Evolutionary conservation across 2,113 vertebrate species (phyloP).

Genomic region (Alexandromys fortis): DNA sequence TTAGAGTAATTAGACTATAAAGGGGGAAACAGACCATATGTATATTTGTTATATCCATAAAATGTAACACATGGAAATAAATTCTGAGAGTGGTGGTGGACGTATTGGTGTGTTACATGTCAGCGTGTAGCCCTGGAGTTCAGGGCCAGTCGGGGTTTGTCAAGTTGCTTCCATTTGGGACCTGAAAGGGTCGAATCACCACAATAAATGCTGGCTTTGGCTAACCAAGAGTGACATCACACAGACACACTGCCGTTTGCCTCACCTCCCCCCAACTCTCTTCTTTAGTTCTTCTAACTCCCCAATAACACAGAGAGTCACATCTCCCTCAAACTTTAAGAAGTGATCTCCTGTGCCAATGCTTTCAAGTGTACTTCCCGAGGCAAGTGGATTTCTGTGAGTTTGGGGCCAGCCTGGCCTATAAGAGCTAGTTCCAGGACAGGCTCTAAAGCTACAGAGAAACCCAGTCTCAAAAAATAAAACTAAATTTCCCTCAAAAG

Average conservation of each 20-base stretch:
- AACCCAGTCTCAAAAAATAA: too few relatives aligned
- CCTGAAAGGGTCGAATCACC: neutral
- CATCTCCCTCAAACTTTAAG: neutral
- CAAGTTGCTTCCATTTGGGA: slow-evolving; percentile 43
- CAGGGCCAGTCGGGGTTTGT: slow-evolving; percentile 22
- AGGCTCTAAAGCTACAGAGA: too few relatives aligned
- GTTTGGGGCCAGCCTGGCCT: too few relatives aligned
- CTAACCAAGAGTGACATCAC: slow-evolving; percentile 15
- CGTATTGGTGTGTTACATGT: slow-evolving; percentile 49
- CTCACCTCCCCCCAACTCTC: neutral
- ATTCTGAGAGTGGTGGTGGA: slow-evolving; percentile 49
- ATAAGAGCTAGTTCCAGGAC: too few relatives aligned
- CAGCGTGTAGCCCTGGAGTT: neutral
- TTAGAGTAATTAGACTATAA: slow-evolving; percentile 73
- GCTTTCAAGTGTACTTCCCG: too few relatives aligned
- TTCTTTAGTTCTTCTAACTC: neutral
- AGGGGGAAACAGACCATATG: slow-evolving; percentile 59
- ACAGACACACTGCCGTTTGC: neutral
- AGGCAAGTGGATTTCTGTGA: too few relatives aligned
- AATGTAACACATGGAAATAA: slow-evolving; percentile 65
- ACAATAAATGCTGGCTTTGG: slow-evolving; percentile 43
- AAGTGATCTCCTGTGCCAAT: too few relatives aligned
- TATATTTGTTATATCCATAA: slow-evolving; percentile 66
- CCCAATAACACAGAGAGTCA: neutral
- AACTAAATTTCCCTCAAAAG: too few relatives aligned